phyloP scores from a whole-genome alignment of 2,113 vertebrate genomes.

The Pundamilia nyererei region DNA sequence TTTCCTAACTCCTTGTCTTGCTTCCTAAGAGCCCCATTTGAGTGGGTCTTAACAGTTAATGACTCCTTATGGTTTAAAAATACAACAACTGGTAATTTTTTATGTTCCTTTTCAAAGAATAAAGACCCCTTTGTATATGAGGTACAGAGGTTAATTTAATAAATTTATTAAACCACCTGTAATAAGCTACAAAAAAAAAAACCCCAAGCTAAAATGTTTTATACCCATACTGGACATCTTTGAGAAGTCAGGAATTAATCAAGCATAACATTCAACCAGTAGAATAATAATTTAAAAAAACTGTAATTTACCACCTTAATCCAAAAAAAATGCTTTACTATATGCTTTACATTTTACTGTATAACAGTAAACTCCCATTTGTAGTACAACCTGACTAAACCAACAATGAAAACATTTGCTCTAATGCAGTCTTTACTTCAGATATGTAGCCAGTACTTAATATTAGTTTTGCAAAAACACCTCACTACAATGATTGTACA shows the following conservation, averaged over 20 bases:
- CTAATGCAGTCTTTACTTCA: not conserved
- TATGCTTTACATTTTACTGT: not conserved
- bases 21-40: not conserved
- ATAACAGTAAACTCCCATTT: not conserved
- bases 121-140: not conserved
- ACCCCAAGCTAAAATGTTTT: rapidly evolving
- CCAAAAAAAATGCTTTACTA: not conserved
- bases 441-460: not conserved
- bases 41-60: not conserved
- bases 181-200: not conserved
- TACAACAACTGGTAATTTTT: not conserved
- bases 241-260: not conserved
- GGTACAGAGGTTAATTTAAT: not conserved
- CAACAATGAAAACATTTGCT: not conserved
- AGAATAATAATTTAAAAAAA: not conserved
- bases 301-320: not conserved
- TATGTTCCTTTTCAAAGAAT: not conserved
- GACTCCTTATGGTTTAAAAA: not conserved
- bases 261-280: not conserved
- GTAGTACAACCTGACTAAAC: not conserved
- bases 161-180: not conserved
- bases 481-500: not conserved
- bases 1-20: not conserved
- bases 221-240: not conserved
- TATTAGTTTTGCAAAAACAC: not conserved